These are phyloP conservation scores for Nemurella pictetii DNA, from an alignment of 2,888 invertebrate genomes.

Conservation along the genomic window DNA sequence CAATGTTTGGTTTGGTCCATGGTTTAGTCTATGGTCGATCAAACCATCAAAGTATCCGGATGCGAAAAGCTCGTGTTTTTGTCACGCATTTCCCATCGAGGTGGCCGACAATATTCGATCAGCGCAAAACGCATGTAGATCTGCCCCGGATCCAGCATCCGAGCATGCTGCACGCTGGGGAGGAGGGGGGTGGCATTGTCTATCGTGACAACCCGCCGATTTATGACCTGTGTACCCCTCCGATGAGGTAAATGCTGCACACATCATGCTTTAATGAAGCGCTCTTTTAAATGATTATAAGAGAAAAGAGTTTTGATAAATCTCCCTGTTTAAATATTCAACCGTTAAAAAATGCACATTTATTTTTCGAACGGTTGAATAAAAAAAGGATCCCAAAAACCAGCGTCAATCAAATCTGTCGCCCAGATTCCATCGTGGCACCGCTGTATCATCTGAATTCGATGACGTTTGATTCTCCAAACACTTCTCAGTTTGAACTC, in stretches of 20 bases:
- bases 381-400: neutral
- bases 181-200: neutral
- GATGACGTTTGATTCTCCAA: neutral
- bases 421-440: too few relatives aligned
- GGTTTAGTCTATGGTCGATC: too few relatives aligned
- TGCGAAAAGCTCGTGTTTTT: too few relatives aligned
- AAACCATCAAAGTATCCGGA: too few relatives aligned
- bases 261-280: neutral
- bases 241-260: neutral
- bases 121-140: neutral
- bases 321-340: neutral
- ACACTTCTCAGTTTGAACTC: too few relatives aligned
- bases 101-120: neutral
- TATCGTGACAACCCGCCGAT: neutral
- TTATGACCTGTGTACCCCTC: neutral
- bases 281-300: neutral
- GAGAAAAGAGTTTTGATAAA: neutral
- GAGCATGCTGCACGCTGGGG: too few relatives aligned
- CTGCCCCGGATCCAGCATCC: too few relatives aligned
- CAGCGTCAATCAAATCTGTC: neutral
- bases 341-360: neutral
- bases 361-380: neutral
- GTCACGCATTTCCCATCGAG: too few relatives aligned
- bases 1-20: too few relatives aligned
- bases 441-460: too few relatives aligned